Evolutionary conservation across 2,113 vertebrate genomes (phyloP), one percentile per base, ranked within the genome.

Genomic region (Leuciscus idus): DNA sequence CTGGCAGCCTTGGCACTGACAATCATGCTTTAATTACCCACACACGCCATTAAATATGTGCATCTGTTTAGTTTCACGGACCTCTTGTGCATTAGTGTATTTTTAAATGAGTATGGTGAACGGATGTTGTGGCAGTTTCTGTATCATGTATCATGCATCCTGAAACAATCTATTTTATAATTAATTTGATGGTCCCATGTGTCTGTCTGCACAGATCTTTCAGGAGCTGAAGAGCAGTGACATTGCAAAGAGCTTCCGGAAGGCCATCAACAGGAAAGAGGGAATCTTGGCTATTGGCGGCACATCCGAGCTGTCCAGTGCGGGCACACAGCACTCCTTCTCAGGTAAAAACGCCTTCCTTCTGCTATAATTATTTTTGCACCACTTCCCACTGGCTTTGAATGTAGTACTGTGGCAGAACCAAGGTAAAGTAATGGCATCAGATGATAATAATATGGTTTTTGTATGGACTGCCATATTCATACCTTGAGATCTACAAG

Each of bases 291-390:
- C 98, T 1, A 96, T 99, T 0, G 98, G 98, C 4, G 98, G 97
- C 17, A 99, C 96, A 0, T 99, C 98, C 0, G 97, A 97, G 88
- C 91, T 96, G 87, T 99, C 97, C 76, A 98, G 98, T 0, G 97
- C 97, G 91, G 98, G 98, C 21, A 99, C 98, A 0, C 98, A 99
- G 85, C 98, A 99, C 92, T 99, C 98, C 0, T 99, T 95, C 87
- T 95, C 95, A 28, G 94, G 94, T 95, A 68, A 62, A 90, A 87
- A 28, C 0, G 21, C 9, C 33, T 88, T 83, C 3, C 82, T 72
- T 84, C 23, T 39, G 52, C 28, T 70, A 1, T n/a, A 13, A 80
- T 80, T 26, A 5, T 11, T 15, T 61, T 3, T 80, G 23, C 43
- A 74, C 72, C n/a, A 15, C 23, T 39, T 61, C 55, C 30, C 55